Conservation (phyloP, 2,797 vertebrate species). For the Poeciliopsis gracilis region DNA sequence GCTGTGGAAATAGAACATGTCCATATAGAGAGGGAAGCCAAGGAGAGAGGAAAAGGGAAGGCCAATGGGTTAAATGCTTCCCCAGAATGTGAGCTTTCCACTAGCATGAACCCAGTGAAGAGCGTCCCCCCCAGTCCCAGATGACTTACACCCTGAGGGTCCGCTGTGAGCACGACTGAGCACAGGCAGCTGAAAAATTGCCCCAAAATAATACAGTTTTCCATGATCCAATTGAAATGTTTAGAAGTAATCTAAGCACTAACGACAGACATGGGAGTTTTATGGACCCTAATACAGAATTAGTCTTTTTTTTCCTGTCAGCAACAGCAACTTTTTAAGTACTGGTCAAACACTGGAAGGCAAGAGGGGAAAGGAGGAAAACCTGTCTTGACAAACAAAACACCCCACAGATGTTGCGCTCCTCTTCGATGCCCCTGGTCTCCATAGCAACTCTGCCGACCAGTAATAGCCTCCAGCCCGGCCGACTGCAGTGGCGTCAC, state of each 20-base stretch:
- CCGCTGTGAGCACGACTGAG: conserved; percentile 35
- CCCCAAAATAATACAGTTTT: conserved; percentile 35
- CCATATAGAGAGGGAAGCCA: conserved; percentile 80
- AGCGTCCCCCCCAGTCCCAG: conserved; percentile 41
- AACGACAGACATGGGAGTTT: conserved; percentile 22
- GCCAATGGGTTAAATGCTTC: conserved; percentile 78
- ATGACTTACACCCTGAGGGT: conserved; percentile 47
- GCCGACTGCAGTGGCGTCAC: conserved; percentile 62
- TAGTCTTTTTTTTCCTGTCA: conserved; percentile 6
- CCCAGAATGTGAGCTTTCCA: conserved; percentile 68
- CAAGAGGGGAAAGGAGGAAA: conserved; percentile 42
- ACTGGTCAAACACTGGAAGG: conserved; percentile 9
- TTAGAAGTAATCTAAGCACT: conserved; percentile 44
- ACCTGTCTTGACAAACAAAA: conserved; percentile 80
- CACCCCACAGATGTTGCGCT: conserved; percentile 82
- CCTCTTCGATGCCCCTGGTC: conserved; percentile 82
- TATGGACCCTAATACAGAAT: conserved; percentile 3
- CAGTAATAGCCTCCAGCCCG: conserved; percentile 80
- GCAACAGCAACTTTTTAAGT: neutral
- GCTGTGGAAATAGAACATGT: conserved; percentile 84
- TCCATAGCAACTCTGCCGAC: conserved; percentile 84
- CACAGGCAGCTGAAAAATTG: conserved; percentile 27
- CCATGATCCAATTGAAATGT: conserved; percentile 27
- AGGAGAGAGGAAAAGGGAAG: conserved; percentile 54
- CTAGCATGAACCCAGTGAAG: conserved; percentile 51